Conservation (phyloP, 2,797 vertebrate genomes). For the Loris lydekkerianus region DNA sequence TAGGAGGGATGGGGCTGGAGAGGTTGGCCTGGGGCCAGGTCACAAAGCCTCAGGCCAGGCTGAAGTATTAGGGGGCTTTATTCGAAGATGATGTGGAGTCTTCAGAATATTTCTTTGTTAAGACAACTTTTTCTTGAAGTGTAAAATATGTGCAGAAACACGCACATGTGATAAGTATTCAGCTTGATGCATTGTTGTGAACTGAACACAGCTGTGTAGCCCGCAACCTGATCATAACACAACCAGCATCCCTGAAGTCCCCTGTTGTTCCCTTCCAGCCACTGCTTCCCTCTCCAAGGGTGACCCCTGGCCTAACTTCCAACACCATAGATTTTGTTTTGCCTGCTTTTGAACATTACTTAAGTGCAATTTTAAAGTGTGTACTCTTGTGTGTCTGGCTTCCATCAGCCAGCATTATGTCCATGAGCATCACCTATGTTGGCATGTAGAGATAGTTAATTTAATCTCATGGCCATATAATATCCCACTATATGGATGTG, state of each 20-base stretch:
- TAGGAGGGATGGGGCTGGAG: not conserved
- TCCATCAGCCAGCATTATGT: not conserved
- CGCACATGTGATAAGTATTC: not conserved
- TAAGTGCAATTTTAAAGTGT: constrained; percentile 44
- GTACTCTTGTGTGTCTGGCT: constrained; percentile 26
- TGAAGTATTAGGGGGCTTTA: constrained; percentile 11
- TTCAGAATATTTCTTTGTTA: constrained; percentile 61
- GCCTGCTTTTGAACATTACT: constrained; percentile 44
- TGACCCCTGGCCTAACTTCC: constrained; percentile 52
- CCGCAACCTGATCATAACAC: constrained; percentile 25
- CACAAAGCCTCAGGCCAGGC: not conserved
- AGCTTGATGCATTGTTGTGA: constrained; percentile 66
- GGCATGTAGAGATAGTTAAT: not conserved
- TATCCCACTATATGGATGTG: not conserved
- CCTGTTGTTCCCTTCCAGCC: not conserved
- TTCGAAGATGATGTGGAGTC: constrained; percentile 11
- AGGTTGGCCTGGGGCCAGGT: not conserved
- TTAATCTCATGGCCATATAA: not conserved
- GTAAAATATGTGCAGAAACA: constrained; percentile 66
- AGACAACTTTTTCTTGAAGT: constrained; percentile 38
- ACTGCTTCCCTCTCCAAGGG: not conserved
- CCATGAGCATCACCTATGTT: not conserved
- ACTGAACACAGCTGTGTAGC: constrained; percentile 56
- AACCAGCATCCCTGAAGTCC: not conserved
- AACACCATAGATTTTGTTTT: constrained; percentile 32